A percentile compares a stretch with the other conserved stretches of the same genome.
phyloP scores from a whole-genome alignment of 2,113 vertebrate genomes.

The Bettongia penicillata region DNA sequence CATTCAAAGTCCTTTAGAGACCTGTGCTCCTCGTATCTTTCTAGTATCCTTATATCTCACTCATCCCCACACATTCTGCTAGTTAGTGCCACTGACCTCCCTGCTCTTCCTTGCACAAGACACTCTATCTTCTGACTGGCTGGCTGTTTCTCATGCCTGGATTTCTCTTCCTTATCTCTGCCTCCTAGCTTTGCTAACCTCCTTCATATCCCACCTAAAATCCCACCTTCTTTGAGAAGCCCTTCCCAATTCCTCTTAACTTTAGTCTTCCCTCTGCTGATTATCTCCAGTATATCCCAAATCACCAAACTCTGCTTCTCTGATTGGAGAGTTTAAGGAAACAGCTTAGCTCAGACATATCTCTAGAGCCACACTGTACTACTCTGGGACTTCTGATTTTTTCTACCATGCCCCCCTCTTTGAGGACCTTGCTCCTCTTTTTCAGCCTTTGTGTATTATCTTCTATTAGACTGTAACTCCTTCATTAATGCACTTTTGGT shows the following conservation, averaged over 20 bases:
- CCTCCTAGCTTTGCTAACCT: background rate
- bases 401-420: background rate
- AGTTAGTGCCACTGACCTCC: background rate
- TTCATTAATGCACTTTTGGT: background rate
- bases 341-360: too few relatives aligned
- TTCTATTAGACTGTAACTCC: background rate
- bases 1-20: background rate
- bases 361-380: too few relatives aligned
- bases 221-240: background rate
- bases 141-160: background rate
- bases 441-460: background rate
- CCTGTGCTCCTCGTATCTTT: background rate
- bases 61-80: background rate
- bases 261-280: background rate
- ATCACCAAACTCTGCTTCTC: background rate
- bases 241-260: background rate
- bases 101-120: background rate
- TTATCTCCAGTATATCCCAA: background rate
- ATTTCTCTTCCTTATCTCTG: background rate
- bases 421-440: background rate
- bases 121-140: background rate
- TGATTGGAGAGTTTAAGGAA: too few relatives aligned
- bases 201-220: background rate
- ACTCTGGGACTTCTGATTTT: too few relatives aligned
- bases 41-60: background rate